Percentiles rank a stretch among this genome's conserved stretches.
These are phyloP conservation scores for Drosophila rufa DNA, from an alignment of 1,140 invertebrate genomes.

Conservation along the genomic window DNA sequence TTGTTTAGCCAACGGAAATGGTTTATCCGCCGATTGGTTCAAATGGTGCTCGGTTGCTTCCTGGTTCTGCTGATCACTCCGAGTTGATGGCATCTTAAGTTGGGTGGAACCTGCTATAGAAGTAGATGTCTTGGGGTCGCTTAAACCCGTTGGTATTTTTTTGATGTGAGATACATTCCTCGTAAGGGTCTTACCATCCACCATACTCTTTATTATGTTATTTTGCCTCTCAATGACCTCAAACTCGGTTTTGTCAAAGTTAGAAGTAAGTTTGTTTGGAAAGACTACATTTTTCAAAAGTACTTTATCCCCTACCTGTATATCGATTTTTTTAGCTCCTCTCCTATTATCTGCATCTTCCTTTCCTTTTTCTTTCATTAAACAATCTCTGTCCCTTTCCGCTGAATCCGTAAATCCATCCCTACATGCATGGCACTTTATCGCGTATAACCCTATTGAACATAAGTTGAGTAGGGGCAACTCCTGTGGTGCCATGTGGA, in stretches of 20 bases:
- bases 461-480: conserved; percentile 33
- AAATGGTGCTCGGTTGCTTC: background rate
- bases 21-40: background rate
- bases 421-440: conserved; percentile 29
- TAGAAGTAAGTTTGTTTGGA: background rate
- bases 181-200: background rate
- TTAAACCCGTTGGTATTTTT: too few species aligned
- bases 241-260: conserved; percentile 9
- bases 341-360: conserved; percentile 7
- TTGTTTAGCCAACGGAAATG: background rate
- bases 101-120: background rate
- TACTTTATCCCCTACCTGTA: conserved; percentile 10
- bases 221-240: conserved; percentile 1
- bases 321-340: conserved; percentile 13
- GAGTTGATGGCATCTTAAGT: background rate
- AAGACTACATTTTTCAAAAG: conserved; percentile 18
- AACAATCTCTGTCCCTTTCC: conserved; percentile 5
- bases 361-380: background rate
- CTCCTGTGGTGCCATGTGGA: conserved; percentile 29
- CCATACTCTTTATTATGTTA: conserved; percentile 11
- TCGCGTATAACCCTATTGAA: conserved; percentile 31
- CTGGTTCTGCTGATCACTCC: background rate
- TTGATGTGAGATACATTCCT: background rate
- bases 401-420: conserved; percentile 7
- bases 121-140: too few species aligned